Evolutionary conservation across 2,888 invertebrate genomes (phyloP).

Genomic region (Himalopsyche tibetana): DNA sequence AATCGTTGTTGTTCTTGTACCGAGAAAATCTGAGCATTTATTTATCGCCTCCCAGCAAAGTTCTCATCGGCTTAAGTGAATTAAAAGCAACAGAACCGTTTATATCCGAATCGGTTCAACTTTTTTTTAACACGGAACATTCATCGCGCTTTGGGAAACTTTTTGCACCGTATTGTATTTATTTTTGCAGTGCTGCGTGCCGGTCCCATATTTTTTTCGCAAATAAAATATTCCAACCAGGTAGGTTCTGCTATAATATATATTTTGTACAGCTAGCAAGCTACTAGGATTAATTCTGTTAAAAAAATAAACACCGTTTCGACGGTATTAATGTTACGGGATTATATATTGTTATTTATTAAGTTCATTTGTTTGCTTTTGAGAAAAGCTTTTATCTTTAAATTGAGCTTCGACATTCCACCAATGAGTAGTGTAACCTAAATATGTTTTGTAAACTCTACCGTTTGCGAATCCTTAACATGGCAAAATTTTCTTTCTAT

Average conservation of each 20-base stretch:
- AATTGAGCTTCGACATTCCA: too few species aligned
- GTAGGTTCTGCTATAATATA: not conserved
- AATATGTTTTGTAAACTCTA: too few species aligned
- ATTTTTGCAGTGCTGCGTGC: not conserved
- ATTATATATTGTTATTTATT: not conserved
- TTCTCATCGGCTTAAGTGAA: constrained; percentile 10
- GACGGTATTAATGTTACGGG: not conserved
- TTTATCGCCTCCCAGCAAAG: not conserved
- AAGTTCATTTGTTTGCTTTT: not conserved
- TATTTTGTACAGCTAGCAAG: not conserved
- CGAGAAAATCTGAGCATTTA: too few species aligned
- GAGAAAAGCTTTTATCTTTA: too few species aligned
- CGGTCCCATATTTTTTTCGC: not conserved
- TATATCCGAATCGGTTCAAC: not conserved
- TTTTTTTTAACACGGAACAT: constrained; percentile 17
- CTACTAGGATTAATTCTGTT: not conserved
- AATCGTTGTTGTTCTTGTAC: too few species aligned
- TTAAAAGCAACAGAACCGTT: constrained; percentile 9
- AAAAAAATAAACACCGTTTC: not conserved
- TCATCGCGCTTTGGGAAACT: not conserved
- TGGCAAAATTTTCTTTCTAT: too few species aligned
- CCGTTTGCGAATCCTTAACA: too few species aligned
- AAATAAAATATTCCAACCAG: constrained; percentile 18
- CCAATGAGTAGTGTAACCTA: too few species aligned
- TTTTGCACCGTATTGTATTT: constrained; percentile 8